These are phyloP conservation scores for Lochmaea capreae DNA, from an alignment of 2,888 invertebrate species.

Conservation along the genomic window DNA sequence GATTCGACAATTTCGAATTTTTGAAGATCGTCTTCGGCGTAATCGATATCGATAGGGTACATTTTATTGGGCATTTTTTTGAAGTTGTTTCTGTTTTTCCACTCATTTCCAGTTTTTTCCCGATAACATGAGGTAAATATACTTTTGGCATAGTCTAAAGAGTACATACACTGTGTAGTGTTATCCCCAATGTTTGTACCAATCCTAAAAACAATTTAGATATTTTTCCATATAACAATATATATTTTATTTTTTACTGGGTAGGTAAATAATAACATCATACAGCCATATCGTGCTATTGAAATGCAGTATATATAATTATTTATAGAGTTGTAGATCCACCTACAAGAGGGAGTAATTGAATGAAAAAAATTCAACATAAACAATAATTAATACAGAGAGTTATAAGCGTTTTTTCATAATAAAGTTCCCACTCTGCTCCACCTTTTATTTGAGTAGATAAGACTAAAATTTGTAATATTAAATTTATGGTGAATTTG, in stretches of 20 bases:
- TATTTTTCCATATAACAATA: neutral
- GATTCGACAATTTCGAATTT: conserved; percentile 66
- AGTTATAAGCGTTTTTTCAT: no score
- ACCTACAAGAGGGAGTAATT: no score
- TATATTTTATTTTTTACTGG: neutral
- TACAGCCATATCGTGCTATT: no score
- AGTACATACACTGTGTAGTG: conserved; percentile 48
- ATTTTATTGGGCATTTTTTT: conserved; percentile 74
- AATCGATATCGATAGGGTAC: conserved; percentile 92
- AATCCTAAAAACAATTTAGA: conserved; percentile 69
- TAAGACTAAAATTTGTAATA: no score
- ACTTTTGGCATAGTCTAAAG: conserved; percentile 70
- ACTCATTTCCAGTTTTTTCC: conserved; percentile 88
- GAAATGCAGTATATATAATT: no score
- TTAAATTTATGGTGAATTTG: no score
- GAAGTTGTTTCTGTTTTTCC: conserved; percentile 76
- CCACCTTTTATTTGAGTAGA: no score
- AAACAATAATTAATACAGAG: no score
- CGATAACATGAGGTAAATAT: conserved; percentile 70
- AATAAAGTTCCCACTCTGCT: no score
- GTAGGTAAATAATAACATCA: no score
- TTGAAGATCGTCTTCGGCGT: conserved; percentile 67
- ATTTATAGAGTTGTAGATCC: no score
- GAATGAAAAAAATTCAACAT: no score
- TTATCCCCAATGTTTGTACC: conserved; percentile 88